Evolutionary conservation across 2,797 vertebrate species (phyloP).

Genomic region (Limnodromus scolopaceus): DNA sequence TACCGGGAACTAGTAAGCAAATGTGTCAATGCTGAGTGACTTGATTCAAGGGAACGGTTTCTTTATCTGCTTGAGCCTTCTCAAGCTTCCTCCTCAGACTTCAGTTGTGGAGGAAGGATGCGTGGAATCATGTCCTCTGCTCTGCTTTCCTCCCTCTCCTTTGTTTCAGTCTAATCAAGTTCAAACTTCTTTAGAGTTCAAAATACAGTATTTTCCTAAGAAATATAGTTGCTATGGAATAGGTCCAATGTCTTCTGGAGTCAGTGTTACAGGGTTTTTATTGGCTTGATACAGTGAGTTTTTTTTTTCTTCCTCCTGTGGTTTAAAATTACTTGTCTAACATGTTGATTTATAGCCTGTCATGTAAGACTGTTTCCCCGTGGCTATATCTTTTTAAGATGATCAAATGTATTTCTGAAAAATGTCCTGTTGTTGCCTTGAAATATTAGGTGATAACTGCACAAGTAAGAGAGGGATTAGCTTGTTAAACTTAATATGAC

Average conservation of each 20-base stretch:
- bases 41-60: background rate
- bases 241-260: background rate
- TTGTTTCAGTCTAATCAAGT: slow-evolving; percentile 26
- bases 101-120: background rate
- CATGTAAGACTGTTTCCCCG: slow-evolving; percentile 34
- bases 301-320: slow-evolving; percentile 8
- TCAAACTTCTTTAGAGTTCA: slow-evolving; percentile 14
- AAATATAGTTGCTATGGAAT: slow-evolving; percentile 29
- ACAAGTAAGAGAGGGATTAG: background rate
- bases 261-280: slow-evolving; percentile 23
- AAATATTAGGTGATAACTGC: slow-evolving; percentile 41
- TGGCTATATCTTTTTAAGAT: slow-evolving; percentile 40
- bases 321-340: slow-evolving; percentile 55
- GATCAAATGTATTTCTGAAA: slow-evolving; percentile 29
- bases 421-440: slow-evolving; percentile 36
- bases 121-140: background rate
- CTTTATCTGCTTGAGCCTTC: background rate
- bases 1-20: background rate
- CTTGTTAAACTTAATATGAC: slow-evolving; percentile 1
- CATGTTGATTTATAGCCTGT: slow-evolving; percentile 42
- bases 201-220: slow-evolving; percentile 22
- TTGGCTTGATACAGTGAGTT: slow-evolving; percentile 13
- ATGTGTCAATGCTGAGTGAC: background rate
- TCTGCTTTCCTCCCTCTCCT: background rate
- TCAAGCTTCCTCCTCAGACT: background rate